Evolutionary conservation across 2,888 invertebrate species (phyloP).

Genomic region (Monochamus alternatus): DNA sequence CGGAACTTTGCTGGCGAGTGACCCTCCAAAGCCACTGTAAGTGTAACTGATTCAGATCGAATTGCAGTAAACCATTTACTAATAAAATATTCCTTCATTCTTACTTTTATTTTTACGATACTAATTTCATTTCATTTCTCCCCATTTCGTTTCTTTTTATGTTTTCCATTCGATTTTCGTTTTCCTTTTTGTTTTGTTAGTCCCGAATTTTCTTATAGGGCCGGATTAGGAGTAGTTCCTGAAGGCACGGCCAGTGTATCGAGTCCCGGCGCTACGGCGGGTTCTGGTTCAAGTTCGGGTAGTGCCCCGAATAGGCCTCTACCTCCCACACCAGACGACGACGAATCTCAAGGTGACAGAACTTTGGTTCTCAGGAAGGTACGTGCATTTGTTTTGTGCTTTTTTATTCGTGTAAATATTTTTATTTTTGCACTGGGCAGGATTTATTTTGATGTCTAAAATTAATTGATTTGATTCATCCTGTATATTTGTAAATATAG

Average conservation of each 20-base stretch:
- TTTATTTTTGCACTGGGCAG: conserved; percentile 62
- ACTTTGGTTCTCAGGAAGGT: conserved; percentile 95
- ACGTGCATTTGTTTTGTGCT: conserved; percentile 70
- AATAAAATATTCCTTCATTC: too few relatives aligned
- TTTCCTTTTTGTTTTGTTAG: conserved; percentile 71
- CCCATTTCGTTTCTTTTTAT: conserved; percentile 34
- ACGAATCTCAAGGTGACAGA: conserved; percentile 83
- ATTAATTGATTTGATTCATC: background rate
- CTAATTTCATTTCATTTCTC: background rate
- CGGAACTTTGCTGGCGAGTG: conserved; percentile 95
- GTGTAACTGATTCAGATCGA: conserved; percentile 66
- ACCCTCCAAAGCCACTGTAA: conserved; percentile 97
- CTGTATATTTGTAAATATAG: background rate
- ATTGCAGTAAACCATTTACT: too few relatives aligned
- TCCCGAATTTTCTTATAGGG: conserved; percentile 89
- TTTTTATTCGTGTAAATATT: conserved; percentile 61
- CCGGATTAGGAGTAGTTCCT: conserved; percentile 78
- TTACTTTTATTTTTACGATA: too few relatives aligned
- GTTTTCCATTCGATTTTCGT: conserved; percentile 36
- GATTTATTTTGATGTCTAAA: conserved; percentile 26
- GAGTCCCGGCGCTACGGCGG: conserved; percentile 68
- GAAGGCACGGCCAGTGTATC: conserved; percentile 73
- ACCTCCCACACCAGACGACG: conserved; percentile 96
- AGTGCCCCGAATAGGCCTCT: conserved; percentile 93
- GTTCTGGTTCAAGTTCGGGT: conserved; percentile 69